phyloP scores from a whole-genome alignment of 2,888 invertebrate genomes.

The Arrhopalites spinosus region DNA sequence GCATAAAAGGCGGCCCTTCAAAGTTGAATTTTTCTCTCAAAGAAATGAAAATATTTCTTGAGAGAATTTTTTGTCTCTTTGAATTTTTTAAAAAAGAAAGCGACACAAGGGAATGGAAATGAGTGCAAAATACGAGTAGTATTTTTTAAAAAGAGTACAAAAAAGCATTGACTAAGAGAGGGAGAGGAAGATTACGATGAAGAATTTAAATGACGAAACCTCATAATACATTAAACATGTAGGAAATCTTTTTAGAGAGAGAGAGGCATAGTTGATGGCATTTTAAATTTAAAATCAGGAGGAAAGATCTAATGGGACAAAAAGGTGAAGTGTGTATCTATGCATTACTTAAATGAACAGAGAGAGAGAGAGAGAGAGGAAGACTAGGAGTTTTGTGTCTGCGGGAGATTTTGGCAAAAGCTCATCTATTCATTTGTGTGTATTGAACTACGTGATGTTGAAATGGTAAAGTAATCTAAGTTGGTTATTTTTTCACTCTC shows the following conservation, averaged over 20 bases:
- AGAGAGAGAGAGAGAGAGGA: background rate
- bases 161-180: no score
- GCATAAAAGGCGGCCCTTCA: no score
- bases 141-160: no score
- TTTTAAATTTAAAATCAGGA: background rate
- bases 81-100: no score
- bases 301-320: conserved; percentile 17
- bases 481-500: conserved; percentile 16
- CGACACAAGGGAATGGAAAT: background rate
- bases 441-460: background rate
- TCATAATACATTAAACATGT: background rate
- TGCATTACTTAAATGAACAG: background rate
- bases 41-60: no score
- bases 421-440: conserved; percentile 29
- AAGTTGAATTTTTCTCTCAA: no score
- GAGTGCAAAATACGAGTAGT: background rate
- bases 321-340: background rate
- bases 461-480: background rate
- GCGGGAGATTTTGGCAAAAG: conserved; percentile 42
- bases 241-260: background rate
- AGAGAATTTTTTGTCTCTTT: no score
- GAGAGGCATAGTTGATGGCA: background rate
- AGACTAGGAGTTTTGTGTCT: conserved; percentile 31
- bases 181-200: no score
- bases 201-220: background rate